Evolutionary conservation across 2,113 vertebrate genomes (phyloP), one percentile per base, ranked within the genome.

Genomic region (Rhagologus leucostigma): DNA sequence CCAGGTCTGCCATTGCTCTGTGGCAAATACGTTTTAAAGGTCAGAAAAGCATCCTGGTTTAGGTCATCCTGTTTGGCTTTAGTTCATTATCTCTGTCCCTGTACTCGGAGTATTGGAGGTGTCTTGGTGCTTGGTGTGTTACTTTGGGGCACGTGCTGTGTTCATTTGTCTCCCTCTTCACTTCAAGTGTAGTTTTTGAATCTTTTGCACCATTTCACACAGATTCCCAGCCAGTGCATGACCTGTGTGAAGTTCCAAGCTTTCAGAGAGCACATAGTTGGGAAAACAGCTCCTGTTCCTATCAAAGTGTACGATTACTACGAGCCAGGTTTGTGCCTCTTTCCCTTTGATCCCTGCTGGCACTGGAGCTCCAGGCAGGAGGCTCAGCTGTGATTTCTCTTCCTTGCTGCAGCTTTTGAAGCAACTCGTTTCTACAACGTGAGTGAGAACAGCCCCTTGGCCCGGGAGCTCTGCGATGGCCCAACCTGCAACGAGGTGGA

Each of bases 261-360:
- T 47, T 97, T 98, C 95, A 97, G 99, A 68, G 98, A 99, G 92
- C 99, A 99, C 82, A 98, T 99, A 22, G 99, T 99, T 74, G 99
- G 99, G 95, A 99, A 99, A 98, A 99, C 99, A 1, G 99, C 99
- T 7, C 99, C 99, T 11, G 98, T 99, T 90, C 99, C 99, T 4
- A 98, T 99, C 97, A 99, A 98, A 62, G 98, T 99, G 76, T 99
- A 99, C 3, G 99, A 99, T 96, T 99, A 99, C 98, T 99, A 99
- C 2, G 99, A 99, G 97, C 99, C 99, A 98, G 99, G 99, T 99
- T 95, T 4, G 97, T 89, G 60, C 29, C 39, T 6, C 3, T 10
- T 47, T 11, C 26, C n/a, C 35, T 91, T 14, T 29, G 22, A 1
- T 6, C 32, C 73, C 64, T 35, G 56, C 47, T 68, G 41, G 11